A percentile compares a stretch with the other conserved stretches of the same genome.
phyloP scores from a whole-genome alignment of 2,888 invertebrate species.

The Leistus spinibarbis region DNA sequence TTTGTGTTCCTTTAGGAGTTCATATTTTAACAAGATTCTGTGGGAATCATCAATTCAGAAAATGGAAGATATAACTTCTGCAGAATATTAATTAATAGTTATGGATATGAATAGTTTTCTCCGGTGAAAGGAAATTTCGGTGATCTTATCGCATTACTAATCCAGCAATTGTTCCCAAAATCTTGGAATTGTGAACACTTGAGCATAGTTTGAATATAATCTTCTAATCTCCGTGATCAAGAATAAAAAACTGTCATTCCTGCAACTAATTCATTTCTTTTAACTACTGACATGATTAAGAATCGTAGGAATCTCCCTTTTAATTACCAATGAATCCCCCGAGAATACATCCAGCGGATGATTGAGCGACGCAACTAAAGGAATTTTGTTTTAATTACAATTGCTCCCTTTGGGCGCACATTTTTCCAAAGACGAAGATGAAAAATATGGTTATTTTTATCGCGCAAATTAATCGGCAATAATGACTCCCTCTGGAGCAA shows the following conservation, averaged over 20 bases:
- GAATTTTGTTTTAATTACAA: neutral
- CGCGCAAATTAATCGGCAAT: neutral
- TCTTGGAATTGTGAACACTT: too few species aligned
- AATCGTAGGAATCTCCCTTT: neutral
- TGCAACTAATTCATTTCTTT: neutral
- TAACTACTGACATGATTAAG: neutral
- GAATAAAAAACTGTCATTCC: neutral
- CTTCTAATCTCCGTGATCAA: neutral
- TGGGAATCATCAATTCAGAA: too few species aligned
- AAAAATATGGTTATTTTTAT: neutral
- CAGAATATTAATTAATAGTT: too few species aligned
- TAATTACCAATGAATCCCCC: neutral
- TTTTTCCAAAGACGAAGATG: neutral
- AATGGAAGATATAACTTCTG: too few species aligned
- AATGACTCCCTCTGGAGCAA: neutral
- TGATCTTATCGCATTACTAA: too few species aligned
- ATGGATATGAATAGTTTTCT: too few species aligned
- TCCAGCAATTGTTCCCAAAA: too few species aligned
- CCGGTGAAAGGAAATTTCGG: too few species aligned
- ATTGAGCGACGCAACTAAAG: neutral
- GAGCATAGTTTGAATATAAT: neutral
- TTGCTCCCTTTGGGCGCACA: neutral
- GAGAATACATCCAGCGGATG: neutral
- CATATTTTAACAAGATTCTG: too few species aligned
- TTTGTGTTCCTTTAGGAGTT: too few species aligned